Evolutionary conservation across 2,888 invertebrate genomes (phyloP), one percentile per base, ranked within the genome.

Genomic region (Neoascia interrupta): DNA sequence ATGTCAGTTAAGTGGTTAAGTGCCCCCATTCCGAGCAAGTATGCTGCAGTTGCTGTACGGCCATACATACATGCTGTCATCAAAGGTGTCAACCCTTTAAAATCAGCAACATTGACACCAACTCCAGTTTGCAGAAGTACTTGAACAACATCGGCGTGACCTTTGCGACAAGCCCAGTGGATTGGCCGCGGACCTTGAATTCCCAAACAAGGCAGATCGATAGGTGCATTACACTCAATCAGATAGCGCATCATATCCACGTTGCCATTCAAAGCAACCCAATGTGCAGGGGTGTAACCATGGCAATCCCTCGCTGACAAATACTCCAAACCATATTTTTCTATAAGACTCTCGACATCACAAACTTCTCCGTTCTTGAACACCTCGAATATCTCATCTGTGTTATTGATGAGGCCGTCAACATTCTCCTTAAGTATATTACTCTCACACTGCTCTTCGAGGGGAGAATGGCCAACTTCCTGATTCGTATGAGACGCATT

Each of bases 61-160:
- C 97, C 97, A 85, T 97, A 97, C 95, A 97, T 97, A 83, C 96
- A 96, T 0, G 96, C 96, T 0, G 95, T 95, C 93, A 97, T 97
- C 49, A 97, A 88, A 0, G 97, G 97, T 0, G 97, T 97, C 58
- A 97, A 88, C 1, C 88, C 88, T 90, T 97, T 97, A 84, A 96
- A 96, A 86, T 97, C 97, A 0, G 95, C 94, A 1, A 95, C 94
- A 86, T 97, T 97, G 0, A 97, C 95, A 2, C 94, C 94, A 0
- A 97, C 96, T 4, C 96, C 96, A 0, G 94, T 94, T 90, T 95
- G 92, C 31, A 93, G 85, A 15, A 93, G 86, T 0, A 92, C 91
- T 89, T 97, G 97, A 3, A 96, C 96, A 13, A 97, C 93, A 0
- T 95, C 95, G 0, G 96, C 94, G 85, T 97, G 96, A 0, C 97